These are phyloP conservation scores for Dysdera silvatica DNA, from an alignment of 1,140 invertebrate species.

Conservation along the genomic window DNA sequence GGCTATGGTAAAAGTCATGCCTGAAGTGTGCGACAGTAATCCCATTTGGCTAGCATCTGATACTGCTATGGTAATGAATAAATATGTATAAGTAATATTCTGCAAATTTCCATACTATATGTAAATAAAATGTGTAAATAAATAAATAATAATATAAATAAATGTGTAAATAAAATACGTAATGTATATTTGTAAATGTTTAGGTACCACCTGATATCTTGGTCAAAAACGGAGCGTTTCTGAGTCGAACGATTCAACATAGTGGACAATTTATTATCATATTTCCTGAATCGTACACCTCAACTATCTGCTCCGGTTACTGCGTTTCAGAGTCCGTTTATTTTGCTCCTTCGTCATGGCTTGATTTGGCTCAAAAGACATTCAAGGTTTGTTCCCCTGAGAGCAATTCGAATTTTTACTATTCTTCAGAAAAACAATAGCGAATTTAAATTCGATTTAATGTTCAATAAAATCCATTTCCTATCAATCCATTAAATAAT, in stretches of 20 bases:
- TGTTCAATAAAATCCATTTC: too few relatives aligned
- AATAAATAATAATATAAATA: too few relatives aligned
- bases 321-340: slow-evolving; percentile 87
- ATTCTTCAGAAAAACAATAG: too few relatives aligned
- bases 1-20: slow-evolving; percentile 67
- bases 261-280: slow-evolving; percentile 85
- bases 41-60: slow-evolving; percentile 83
- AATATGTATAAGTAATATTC: too few relatives aligned
- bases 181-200: too few relatives aligned
- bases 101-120: too few relatives aligned
- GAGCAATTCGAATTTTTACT: too few relatives aligned
- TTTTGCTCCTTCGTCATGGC: slow-evolving; percentile 76
- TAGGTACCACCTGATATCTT: slow-evolving; percentile 70
- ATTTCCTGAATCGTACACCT: slow-evolving; percentile 82
- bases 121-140: too few relatives aligned
- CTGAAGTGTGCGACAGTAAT: slow-evolving; percentile 67
- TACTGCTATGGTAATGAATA: slow-evolving; percentile 89
- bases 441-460: too few relatives aligned
- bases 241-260: slow-evolving; percentile 72
- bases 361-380: slow-evolving; percentile 61
- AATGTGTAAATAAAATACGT: too few relatives aligned
- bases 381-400: slow-evolving; percentile 54
- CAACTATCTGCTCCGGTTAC: slow-evolving; percentile 80
- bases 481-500: too few relatives aligned
- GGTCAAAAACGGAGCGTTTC: slow-evolving; percentile 62